phyloP scores from a whole-genome alignment of 2,113 vertebrate genomes.

The Eleginops maclovinus region DNA sequence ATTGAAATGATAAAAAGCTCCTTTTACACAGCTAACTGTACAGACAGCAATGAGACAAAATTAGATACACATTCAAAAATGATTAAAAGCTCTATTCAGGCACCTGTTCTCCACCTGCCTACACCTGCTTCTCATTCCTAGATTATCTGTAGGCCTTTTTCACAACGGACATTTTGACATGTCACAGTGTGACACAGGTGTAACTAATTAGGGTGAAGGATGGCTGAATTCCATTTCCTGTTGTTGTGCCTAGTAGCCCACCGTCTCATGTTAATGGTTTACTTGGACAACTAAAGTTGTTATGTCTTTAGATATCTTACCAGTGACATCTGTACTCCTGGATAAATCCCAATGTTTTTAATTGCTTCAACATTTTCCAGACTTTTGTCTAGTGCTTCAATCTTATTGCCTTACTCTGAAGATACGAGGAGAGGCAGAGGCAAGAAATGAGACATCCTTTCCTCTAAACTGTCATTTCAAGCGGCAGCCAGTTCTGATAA shows the following conservation, averaged over 20 bases:
- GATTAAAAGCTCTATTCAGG: not conserved
- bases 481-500: not conserved
- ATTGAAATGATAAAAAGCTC: not conserved
- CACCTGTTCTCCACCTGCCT: not conserved
- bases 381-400: not conserved
- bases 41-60: not conserved
- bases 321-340: not conserved
- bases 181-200: not conserved
- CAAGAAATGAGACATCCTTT: not conserved
- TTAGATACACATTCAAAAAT: conserved; percentile 8
- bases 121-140: not conserved
- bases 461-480: not conserved
- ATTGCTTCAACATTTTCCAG: not conserved
- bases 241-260: not conserved
- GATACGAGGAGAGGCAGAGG: not conserved
- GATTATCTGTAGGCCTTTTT: not conserved
- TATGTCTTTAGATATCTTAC: not conserved
- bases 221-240: not conserved
- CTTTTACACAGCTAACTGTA: not conserved
- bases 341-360: not conserved
- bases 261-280: not conserved
- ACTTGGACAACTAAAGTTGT: not conserved
- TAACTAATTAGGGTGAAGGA: not conserved
- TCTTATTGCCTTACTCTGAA: not conserved
- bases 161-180: not conserved